phyloP scores from a whole-genome alignment of 2,113 vertebrate genomes.

The Engystomops pustulosus region DNA sequence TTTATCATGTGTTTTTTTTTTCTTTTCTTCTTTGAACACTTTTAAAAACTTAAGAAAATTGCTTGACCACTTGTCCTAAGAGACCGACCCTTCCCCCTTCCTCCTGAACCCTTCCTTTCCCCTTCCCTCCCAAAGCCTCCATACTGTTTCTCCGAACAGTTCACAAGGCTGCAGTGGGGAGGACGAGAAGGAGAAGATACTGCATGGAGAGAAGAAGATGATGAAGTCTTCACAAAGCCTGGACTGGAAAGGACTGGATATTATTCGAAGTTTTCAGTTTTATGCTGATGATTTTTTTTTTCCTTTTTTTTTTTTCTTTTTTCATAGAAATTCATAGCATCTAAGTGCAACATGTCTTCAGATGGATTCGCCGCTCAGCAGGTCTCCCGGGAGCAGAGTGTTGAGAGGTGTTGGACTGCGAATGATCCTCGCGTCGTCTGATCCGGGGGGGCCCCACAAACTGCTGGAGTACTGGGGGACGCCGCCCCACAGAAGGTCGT shows the following conservation, averaged over 20 bases:
- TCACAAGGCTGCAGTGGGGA: slow-evolving; percentile 73
- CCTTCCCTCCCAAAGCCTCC: slow-evolving; percentile 63
- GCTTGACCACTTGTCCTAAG: slow-evolving; percentile 71
- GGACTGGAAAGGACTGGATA: slow-evolving; percentile 72
- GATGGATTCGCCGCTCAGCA: slow-evolving; percentile 96
- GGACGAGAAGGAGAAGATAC: slow-evolving; percentile 67
- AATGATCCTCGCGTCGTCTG: slow-evolving; percentile 88
- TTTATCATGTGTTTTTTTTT: slow-evolving; percentile 68
- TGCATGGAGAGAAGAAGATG: slow-evolving; percentile 77
- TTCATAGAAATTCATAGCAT: slow-evolving; percentile 62
- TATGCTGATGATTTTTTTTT: slow-evolving; percentile 71
- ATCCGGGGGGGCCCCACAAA: slow-evolving; percentile 91
- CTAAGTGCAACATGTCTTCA: slow-evolving; percentile 69
- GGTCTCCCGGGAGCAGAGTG: slow-evolving; percentile 93
- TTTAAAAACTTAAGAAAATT: slow-evolving; percentile 74
- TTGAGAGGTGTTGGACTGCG: slow-evolving; percentile 93
- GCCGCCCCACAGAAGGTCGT: slow-evolving; percentile 93
- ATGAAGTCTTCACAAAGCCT: slow-evolving; percentile 69
- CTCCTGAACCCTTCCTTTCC: slow-evolving; percentile 45
- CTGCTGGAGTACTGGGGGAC: slow-evolving; percentile 95
- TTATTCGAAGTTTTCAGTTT: slow-evolving; percentile 67
- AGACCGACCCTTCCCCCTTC: slow-evolving; percentile 70
- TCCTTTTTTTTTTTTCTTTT: too few relatives aligned
- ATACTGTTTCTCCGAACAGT: slow-evolving; percentile 78
- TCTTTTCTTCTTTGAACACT: slow-evolving; percentile 72